phyloP scores from a whole-genome alignment of 2,888 invertebrate species.

The Lithophane semibrunnea region DNA sequence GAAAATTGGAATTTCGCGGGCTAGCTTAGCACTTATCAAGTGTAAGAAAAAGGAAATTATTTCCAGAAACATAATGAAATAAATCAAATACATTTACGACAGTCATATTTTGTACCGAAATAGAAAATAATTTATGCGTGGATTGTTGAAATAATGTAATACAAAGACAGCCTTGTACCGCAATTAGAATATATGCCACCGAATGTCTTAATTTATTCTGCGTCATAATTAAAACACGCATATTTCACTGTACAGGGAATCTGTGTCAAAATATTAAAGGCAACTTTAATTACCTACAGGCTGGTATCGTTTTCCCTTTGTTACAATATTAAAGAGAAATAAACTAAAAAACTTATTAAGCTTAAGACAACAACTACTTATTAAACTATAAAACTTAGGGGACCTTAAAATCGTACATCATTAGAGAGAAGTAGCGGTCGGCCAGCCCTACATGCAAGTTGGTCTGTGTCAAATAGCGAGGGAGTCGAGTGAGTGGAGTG shows the following conservation, averaged over 20 bases:
- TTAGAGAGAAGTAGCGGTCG: too few species aligned
- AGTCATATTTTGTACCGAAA: slow-evolving; percentile 14
- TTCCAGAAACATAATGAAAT: neutral
- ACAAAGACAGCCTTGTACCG: slow-evolving; percentile 34
- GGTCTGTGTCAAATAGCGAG: neutral
- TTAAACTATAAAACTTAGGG: neutral
- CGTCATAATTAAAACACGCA: slow-evolving; percentile 29
- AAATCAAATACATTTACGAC: slow-evolving; percentile 2
- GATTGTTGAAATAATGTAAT: slow-evolving; percentile 41
- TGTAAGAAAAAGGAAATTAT: too few species aligned
- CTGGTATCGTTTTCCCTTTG: neutral
- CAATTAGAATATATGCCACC: slow-evolving; percentile 30
- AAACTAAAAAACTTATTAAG: neutral
- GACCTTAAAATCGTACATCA: neutral
- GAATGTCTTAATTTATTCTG: slow-evolving; percentile 49
- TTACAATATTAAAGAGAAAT: neutral
- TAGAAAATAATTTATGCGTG: slow-evolving; percentile 36
- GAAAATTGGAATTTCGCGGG: too few species aligned
- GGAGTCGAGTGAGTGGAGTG: neutral
- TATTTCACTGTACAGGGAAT: neutral
- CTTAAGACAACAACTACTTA: neutral
- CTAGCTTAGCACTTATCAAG: too few species aligned
- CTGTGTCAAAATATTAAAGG: slow-evolving; percentile 28
- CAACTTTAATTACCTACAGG: neutral
- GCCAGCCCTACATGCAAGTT: too few species aligned